These are phyloP conservation scores for Lepidochrysops patricia DNA, from an alignment of 2,888 invertebrate genomes.

Conservation along the genomic window DNA sequence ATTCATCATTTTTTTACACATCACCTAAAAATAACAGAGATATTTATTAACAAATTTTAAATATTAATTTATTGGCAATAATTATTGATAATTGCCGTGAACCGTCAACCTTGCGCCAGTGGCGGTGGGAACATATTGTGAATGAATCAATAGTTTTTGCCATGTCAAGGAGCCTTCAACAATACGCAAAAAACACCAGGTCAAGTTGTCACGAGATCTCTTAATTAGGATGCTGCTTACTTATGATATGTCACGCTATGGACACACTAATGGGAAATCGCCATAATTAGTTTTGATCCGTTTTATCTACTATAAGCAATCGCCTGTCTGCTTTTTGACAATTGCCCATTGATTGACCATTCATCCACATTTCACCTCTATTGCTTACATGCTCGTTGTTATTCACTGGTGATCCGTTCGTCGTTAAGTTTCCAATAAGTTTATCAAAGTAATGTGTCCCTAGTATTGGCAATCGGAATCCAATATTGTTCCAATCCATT, in stretches of 20 bases:
- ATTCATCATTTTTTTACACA: no score
- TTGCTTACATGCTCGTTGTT: no score
- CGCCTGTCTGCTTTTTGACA: no score
- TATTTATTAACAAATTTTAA: not conserved
- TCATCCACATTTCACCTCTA: no score
- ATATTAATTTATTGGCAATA: not conserved
- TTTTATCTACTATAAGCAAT: no score
- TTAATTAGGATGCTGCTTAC: not conserved
- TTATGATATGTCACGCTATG: not conserved
- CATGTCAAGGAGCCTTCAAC: not conserved
- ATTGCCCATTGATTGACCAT: no score
- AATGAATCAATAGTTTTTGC: conserved; percentile 11
- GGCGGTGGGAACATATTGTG: not conserved
- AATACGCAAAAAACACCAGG: not conserved
- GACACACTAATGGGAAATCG: no score
- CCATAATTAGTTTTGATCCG: no score
- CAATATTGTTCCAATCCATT: conserved; percentile 13
- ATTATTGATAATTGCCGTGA: not conserved
- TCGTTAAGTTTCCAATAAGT: no score
- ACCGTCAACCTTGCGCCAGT: not conserved
- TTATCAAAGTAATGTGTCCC: no score
- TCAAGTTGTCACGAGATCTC: not conserved
- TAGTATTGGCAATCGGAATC: not conserved
- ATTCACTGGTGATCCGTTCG: no score
- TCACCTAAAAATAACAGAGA: no score